Conservation (phyloP, 2,113 vertebrate species). For the Equus przewalskii region DNA sequence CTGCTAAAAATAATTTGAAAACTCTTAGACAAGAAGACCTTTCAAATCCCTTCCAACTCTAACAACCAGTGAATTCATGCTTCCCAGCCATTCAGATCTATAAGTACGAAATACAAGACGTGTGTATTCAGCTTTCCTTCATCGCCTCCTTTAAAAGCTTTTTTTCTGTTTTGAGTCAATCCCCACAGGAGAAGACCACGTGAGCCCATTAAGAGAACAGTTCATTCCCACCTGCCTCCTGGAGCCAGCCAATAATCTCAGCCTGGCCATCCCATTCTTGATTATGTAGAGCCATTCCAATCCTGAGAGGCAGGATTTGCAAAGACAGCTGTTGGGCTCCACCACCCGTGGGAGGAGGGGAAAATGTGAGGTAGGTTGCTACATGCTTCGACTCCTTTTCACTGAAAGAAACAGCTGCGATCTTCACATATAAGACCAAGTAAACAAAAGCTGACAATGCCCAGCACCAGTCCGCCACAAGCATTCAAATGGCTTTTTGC, state of each 20-base stretch:
- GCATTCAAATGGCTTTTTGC: neutral
- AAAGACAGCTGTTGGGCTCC: slow-evolving; percentile 75
- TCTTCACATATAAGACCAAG: slow-evolving; percentile 38
- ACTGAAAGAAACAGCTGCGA: slow-evolving; percentile 78
- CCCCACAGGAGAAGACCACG: neutral
- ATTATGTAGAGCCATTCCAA: slow-evolving; percentile 53
- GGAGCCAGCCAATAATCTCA: slow-evolving; percentile 9
- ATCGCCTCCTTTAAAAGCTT: slow-evolving; percentile 17
- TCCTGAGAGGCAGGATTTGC: slow-evolving; percentile 68
- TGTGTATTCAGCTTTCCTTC: slow-evolving; percentile 48
- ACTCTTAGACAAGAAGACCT: slow-evolving; percentile 55
- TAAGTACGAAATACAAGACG: slow-evolving; percentile 52
- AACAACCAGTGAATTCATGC: slow-evolving; percentile 67
- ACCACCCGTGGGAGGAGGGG: slow-evolving; percentile 33
- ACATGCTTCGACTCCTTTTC: slow-evolving; percentile 58
- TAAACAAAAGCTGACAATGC: slow-evolving; percentile 68
- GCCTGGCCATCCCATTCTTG: neutral
- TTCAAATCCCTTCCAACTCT: slow-evolving; percentile 55
- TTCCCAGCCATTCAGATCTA: neutral
- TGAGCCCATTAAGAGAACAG: slow-evolving; percentile 40
- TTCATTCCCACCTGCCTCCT: slow-evolving; percentile 73
- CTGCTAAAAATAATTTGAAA: slow-evolving; percentile 74
- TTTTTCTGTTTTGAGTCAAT: slow-evolving; percentile 16
- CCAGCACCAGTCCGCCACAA: neutral
- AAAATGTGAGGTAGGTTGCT: neutral